Percentiles rank a stretch among this genome's conserved stretches.
Conservation (phyloP, 2,797 vertebrate species). For the Bryconaethiops microstoma region DNA sequence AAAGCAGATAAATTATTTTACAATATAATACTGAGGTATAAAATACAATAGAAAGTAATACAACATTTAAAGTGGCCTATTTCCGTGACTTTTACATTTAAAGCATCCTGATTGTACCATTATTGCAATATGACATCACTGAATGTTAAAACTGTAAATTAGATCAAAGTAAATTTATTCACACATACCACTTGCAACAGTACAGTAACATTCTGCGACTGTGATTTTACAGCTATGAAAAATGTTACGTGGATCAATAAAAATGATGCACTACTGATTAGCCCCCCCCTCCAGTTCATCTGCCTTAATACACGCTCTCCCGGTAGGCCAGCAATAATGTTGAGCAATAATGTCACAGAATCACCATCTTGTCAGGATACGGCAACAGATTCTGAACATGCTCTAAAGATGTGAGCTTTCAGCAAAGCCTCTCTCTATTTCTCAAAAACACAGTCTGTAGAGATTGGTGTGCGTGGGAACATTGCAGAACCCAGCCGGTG, state of each 20-base stretch:
- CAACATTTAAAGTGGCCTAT: not conserved
- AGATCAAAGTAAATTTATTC: not conserved
- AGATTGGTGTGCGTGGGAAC: conserved; percentile 30
- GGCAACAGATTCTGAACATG: conserved; percentile 68
- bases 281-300: conserved; percentile 53
- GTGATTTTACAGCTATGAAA: not conserved
- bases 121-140: not conserved
- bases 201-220: conserved; percentile 16
- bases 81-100: not conserved
- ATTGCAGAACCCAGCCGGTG: conserved; percentile 31
- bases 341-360: conserved; percentile 65
- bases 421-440: not conserved
- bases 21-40: not conserved
- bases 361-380: conserved; percentile 64
- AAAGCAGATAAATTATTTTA: conserved; percentile 7
- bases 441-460: conserved; percentile 23
- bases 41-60: not conserved
- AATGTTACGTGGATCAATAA: conserved; percentile 65
- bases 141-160: not conserved
- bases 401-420: not conserved
- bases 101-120: not conserved
- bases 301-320: conserved; percentile 57
- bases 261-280: conserved; percentile 72
- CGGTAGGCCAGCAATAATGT: conserved; percentile 58
- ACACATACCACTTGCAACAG: not conserved